Evolutionary conservation across 1,140 invertebrate species (phyloP).

Genomic region (Ptiloglossa arizonensis): DNA sequence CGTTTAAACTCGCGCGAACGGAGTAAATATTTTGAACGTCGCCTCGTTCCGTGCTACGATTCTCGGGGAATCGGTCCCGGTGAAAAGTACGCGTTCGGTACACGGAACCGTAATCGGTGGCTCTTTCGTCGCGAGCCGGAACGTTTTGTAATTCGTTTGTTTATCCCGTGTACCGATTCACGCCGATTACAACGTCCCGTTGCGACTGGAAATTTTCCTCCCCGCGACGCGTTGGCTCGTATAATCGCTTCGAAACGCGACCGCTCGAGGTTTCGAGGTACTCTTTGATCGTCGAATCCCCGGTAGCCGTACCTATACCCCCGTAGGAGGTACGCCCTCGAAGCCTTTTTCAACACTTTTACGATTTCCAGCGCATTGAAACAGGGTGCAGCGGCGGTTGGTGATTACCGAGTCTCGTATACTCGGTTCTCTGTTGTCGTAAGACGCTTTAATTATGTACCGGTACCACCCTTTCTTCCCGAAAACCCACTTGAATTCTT

Average conservation of each 20-base stretch:
- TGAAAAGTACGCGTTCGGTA: too few relatives aligned
- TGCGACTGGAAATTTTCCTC: not conserved
- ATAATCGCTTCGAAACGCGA: slow-evolving; percentile 29
- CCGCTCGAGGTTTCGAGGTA: slow-evolving; percentile 37
- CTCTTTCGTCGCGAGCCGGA: not conserved
- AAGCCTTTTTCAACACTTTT: slow-evolving; percentile 70
- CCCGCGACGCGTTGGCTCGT: not conserved
- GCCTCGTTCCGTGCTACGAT: too few relatives aligned
- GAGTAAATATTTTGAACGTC: not conserved
- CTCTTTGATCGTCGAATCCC: slow-evolving; percentile 50
- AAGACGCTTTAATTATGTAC: slow-evolving; percentile 50
- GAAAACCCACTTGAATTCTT: slow-evolving; percentile 21
- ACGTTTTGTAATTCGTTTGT: slow-evolving; percentile 33
- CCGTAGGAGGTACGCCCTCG: slow-evolving; percentile 46
- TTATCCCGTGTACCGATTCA: not conserved
- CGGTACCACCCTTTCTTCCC: not conserved
- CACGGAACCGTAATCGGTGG: slow-evolving; percentile 2
- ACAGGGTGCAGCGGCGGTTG: slow-evolving; percentile 37
- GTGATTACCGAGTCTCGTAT: slow-evolving; percentile 26
- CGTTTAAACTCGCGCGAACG: not conserved
- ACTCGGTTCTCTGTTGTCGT: slow-evolving; percentile 23
- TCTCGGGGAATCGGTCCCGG: too few relatives aligned
- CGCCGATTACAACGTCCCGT: not conserved
- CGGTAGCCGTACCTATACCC: slow-evolving; percentile 55
- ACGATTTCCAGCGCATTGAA: slow-evolving; percentile 68